phyloP scores from a whole-genome alignment of 2,797 vertebrate species.

The Phalloptychus januarius region DNA sequence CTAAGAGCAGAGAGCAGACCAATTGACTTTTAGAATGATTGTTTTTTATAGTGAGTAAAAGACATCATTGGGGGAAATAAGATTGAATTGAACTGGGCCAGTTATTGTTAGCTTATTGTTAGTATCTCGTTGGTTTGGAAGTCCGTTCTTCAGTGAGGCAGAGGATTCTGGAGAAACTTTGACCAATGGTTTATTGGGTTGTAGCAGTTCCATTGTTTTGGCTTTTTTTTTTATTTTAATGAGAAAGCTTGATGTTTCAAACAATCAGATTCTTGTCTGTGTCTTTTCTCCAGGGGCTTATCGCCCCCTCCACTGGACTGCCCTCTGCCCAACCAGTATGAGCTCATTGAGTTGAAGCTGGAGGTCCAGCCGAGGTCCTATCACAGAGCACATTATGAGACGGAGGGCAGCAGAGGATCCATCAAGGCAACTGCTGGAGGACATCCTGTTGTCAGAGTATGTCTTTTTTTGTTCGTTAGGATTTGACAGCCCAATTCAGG shows the following conservation, averaged over 20 bases:
- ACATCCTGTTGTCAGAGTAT: constrained; percentile 91
- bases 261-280: background rate
- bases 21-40: background rate
- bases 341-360: constrained; percentile 91
- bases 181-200: background rate
- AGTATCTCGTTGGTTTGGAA: background rate
- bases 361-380: constrained; percentile 93
- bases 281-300: constrained; percentile 80
- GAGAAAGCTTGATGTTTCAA: background rate
- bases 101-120: background rate
- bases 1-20: background rate
- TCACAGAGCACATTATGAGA: constrained; percentile 97
- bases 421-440: constrained; percentile 90
- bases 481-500: background rate
- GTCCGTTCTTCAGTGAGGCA: background rate
- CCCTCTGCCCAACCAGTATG: constrained; percentile 89
- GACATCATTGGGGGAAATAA: background rate
- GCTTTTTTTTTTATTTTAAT: background rate
- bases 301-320: constrained; percentile 93
- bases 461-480: no score
- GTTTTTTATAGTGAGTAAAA: background rate
- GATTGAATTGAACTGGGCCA: background rate
- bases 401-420: constrained; percentile 95
- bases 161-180: background rate
- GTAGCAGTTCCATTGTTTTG: background rate